These are phyloP conservation scores for Mimumesa dahlbomi DNA, from an alignment of 2,888 invertebrate genomes.

Conservation along the genomic window DNA sequence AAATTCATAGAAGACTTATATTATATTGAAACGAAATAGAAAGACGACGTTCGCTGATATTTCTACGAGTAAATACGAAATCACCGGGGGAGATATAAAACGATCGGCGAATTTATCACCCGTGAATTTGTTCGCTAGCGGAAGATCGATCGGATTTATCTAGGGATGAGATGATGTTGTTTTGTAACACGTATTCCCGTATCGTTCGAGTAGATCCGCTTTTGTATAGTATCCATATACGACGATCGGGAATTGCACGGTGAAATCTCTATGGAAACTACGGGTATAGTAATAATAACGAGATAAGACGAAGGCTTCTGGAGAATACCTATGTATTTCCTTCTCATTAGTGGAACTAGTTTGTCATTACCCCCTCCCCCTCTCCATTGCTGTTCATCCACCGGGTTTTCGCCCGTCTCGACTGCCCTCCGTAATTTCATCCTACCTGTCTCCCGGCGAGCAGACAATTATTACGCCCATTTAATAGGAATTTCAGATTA, in stretches of 20 bases:
- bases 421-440: slow-evolving; percentile 34
- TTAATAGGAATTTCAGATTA: slow-evolving; percentile 49
- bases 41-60: too few relatives aligned
- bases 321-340: slow-evolving; percentile 23
- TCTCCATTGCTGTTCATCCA: slow-evolving; percentile 18
- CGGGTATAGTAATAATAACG: slow-evolving; percentile 29
- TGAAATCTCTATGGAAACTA: not conserved
- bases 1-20: too few relatives aligned
- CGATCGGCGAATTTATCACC: too few relatives aligned
- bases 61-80: too few relatives aligned
- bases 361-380: slow-evolving; percentile 43
- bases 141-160: too few relatives aligned
- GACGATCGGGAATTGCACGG: too few relatives aligned
- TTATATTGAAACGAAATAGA: too few relatives aligned
- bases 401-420: slow-evolving; percentile 5
- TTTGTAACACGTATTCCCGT: not conserved
- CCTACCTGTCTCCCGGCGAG: slow-evolving; percentile 31
- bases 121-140: too few relatives aligned
- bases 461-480: slow-evolving; percentile 51
- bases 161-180: too few relatives aligned
- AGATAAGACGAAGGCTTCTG: slow-evolving; percentile 35
- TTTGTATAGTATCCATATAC: too few relatives aligned
- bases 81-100: too few relatives aligned
- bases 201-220: too few relatives aligned
- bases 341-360: slow-evolving; percentile 50